Evolutionary conservation across 2,113 vertebrate species (phyloP), one percentile per base, ranked within the genome.

Genomic region (Oxygymnocypris stewartii): DNA sequence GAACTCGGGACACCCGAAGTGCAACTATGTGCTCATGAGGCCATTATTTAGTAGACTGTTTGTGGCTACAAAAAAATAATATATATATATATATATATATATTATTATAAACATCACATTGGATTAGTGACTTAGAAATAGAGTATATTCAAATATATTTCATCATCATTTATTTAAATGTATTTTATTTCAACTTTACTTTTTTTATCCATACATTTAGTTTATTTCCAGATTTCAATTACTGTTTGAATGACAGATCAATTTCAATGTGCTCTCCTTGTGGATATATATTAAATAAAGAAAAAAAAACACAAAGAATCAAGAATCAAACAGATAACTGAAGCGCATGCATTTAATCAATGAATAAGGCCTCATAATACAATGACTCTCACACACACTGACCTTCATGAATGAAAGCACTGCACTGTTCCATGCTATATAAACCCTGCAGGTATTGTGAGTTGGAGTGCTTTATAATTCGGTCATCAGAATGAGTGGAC

Each of bases 381-480:
- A 71, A 11, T 63, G 61, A 28, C 61, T n/a, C 44, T 42, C 31
- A 47, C 31, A 59, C 31, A 47, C 31, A 61, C 16, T 51, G 54
- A 65, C 18, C 57, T 35, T 69, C 42, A 23, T 44, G 54, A 75
- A 61, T 67, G 40, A 79, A 74, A 47, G 65, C 85, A 20, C 37
- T 28, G 37, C 31, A 44, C 63, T 40, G 77, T 73, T 73, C 18
- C 71, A n/a, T 49, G 40, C 73, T 82, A 59, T 65, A 77, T 51
- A 57, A 20, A 37, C 61, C 85, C 85, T 73, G 65, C 47, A 76
- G 84, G 73, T 77, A 77, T 85, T 75, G 44, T 47, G 42, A 25
- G 42, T 25, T 25, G 5, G 57, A 78, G 74, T 85, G 84, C 84
- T 85, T 85, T 63, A 78, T 28, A 77, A 85, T 85, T 78, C 18